Evolutionary conservation across 2,113 vertebrate genomes (phyloP).

Genomic region (Notothenia coriiceps): DNA sequence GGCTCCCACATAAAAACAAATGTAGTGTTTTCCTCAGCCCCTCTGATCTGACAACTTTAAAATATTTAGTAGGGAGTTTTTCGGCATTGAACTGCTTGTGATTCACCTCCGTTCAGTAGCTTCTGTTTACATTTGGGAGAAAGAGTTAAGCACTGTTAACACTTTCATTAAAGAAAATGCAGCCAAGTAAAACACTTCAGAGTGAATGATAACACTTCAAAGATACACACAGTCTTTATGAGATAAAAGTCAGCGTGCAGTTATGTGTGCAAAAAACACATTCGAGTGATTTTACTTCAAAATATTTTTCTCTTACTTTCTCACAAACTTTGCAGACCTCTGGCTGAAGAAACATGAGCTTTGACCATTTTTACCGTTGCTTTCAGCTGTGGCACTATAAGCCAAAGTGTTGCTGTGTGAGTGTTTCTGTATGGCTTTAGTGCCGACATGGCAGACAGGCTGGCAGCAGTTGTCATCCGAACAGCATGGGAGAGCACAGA

Average conservation of each 20-base stretch:
- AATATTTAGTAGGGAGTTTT: not conserved
- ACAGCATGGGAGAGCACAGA: constrained; percentile 37
- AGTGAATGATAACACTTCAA: not conserved
- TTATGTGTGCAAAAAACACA: not conserved
- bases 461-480: constrained; percentile 66
- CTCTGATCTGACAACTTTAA: constrained; percentile 14
- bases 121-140: constrained; percentile 7
- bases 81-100: not conserved
- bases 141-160: not conserved
- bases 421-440: constrained; percentile 6
- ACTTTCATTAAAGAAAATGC: not conserved
- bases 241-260: not conserved
- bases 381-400: constrained; percentile 41
- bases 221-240: not conserved
- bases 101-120: constrained; percentile 13
- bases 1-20: not conserved
- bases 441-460: constrained; percentile 39
- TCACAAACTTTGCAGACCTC: not conserved
- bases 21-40: not conserved
- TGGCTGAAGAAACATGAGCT: constrained; percentile 19
- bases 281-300: not conserved
- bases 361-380: constrained; percentile 17
- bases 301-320: not conserved
- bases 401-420: constrained; percentile 3
- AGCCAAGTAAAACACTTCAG: not conserved